phyloP scores from a whole-genome alignment of 1,140 invertebrate species.

The Plodia interpunctella region DNA sequence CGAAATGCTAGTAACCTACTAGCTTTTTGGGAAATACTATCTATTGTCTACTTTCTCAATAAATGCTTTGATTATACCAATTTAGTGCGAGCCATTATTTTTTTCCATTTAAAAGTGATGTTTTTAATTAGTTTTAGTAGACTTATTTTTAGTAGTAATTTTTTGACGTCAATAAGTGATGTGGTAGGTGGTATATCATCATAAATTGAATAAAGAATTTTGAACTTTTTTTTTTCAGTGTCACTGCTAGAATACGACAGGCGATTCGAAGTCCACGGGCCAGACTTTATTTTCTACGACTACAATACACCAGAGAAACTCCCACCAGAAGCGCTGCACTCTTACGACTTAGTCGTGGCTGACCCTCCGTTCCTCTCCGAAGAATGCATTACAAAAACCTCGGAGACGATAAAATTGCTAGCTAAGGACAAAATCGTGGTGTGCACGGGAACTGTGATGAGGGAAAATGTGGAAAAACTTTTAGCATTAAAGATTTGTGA shows the following conservation, averaged over 20 bases:
- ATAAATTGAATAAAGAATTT: too few species aligned
- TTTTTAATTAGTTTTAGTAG: too few species aligned
- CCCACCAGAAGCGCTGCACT: slow-evolving; percentile 77
- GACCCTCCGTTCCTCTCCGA: slow-evolving; percentile 97
- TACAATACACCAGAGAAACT: slow-evolving; percentile 89
- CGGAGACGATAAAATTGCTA: slow-evolving; percentile 87
- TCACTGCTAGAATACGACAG: slow-evolving; percentile 89
- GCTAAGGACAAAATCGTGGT: slow-evolving; percentile 90
- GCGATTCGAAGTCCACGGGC: slow-evolving; percentile 87
- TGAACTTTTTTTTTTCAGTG: slow-evolving; percentile 78
- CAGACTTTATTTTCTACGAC: slow-evolving; percentile 93
- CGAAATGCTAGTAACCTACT: too few species aligned
- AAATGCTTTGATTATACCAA: too few species aligned
- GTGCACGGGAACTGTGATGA: slow-evolving; percentile 93
- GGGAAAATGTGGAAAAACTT: slow-evolving; percentile 80
- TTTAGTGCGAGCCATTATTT: too few species aligned
- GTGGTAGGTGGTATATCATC: too few species aligned
- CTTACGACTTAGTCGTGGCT: slow-evolving; percentile 91
- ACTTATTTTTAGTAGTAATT: too few species aligned
- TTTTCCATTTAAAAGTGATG: too few species aligned
- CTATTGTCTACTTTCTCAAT: too few species aligned
- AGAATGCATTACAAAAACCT: slow-evolving; percentile 93
- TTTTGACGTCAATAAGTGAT: too few species aligned
- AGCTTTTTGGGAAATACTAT: too few species aligned
- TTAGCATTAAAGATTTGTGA: slow-evolving; percentile 81